A percentile compares a stretch with the other conserved stretches of the same genome.
phyloP scores from a whole-genome alignment of 2,888 invertebrate species.

The Beris chalybata region DNA sequence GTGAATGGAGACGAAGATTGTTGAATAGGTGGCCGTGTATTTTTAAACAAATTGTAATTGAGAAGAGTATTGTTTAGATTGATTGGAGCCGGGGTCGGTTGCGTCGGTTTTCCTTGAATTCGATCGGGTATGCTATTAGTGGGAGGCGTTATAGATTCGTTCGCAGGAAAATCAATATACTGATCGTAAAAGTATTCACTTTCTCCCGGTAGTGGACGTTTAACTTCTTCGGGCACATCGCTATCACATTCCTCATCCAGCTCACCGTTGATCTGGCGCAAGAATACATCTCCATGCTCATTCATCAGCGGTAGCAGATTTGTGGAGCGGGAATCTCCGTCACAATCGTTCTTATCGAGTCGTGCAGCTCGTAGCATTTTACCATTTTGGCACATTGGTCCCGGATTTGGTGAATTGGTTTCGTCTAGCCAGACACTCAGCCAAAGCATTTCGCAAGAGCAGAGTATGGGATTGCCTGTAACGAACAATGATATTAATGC shows the following conservation, averaged over 20 bases:
- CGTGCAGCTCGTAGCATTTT: constrained; percentile 73
- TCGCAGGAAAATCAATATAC: constrained; percentile 75
- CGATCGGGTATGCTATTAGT: constrained; percentile 9
- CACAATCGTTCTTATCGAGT: constrained; percentile 70
- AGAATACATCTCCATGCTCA: constrained; percentile 71
- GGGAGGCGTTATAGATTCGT: constrained; percentile 57
- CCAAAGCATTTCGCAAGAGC: constrained; percentile 83
- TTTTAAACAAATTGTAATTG: constrained; percentile 54
- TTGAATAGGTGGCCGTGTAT: constrained; percentile 44
- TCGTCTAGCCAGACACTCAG: constrained; percentile 80
- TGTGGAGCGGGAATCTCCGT: constrained; percentile 46
- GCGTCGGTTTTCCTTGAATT: constrained; percentile 51
- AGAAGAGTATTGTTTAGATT: constrained; percentile 57
- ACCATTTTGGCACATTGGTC: constrained; percentile 79
- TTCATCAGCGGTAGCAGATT: constrained; percentile 64
- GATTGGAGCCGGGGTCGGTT: constrained; percentile 60
- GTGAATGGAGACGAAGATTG: constrained; percentile 65
- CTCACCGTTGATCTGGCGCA: constrained; percentile 60
- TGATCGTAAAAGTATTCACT: constrained; percentile 84
- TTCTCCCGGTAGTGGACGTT: constrained; percentile 70
- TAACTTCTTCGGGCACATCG: constrained; percentile 57
- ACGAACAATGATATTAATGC: constrained; percentile 29
- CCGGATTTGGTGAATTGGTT: constrained; percentile 64
- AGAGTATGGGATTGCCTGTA: constrained; percentile 80
- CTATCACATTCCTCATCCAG: constrained; percentile 57